phyloP scores from a whole-genome alignment of 2,113 vertebrate species.

The Lycaon pictus region DNA sequence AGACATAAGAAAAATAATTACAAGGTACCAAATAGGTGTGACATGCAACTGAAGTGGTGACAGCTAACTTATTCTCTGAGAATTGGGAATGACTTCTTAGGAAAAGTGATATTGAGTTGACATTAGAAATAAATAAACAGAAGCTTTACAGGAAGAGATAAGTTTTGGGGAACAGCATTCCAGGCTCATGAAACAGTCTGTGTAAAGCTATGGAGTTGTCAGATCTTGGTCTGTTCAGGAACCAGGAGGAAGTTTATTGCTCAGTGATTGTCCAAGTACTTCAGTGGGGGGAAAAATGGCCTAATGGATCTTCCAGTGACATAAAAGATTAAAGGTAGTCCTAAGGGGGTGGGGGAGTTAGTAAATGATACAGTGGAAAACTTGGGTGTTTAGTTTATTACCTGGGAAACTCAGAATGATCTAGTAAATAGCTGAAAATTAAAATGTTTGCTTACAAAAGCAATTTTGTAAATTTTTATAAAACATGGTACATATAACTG shows the following conservation, averaged over 20 bases:
- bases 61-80: neutral
- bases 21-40: neutral
- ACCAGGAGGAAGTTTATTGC: neutral
- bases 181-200: neutral
- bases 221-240: neutral
- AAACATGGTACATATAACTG: neutral
- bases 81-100: neutral
- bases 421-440: neutral
- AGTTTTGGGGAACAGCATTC: neutral
- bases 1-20: neutral
- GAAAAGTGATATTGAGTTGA: neutral
- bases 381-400: neutral
- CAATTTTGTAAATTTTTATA: conserved; percentile 57
- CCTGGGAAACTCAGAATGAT: neutral
- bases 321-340: neutral
- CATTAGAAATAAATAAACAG: neutral
- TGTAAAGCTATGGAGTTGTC: neutral
- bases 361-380: neutral
- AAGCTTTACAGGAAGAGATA: neutral
- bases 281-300: neutral
- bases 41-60: neutral
- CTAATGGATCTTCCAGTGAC: neutral
- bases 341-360: neutral
- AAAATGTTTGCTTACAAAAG: conserved; percentile 48
- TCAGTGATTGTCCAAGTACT: neutral